Evolutionary conservation across 2,888 invertebrate species (phyloP), one percentile per base, ranked within the genome.

Genomic region (Drepana falcataria): DNA sequence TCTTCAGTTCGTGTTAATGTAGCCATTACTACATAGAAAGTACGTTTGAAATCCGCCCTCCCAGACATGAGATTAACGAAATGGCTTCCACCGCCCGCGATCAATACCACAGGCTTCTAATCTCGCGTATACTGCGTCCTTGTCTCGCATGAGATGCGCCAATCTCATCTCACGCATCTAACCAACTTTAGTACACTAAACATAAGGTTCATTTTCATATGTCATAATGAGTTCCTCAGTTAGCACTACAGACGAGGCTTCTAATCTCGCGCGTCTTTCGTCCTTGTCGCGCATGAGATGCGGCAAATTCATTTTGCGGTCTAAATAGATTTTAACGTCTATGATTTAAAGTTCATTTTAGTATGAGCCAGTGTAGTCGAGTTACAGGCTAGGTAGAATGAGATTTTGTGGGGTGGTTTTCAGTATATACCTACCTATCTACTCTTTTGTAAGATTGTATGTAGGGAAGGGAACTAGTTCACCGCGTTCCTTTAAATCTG

Each of bases 31-130:
- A 56, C 64, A 61, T 69, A 70, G 75, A 78, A 81, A 75, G 73
- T 73, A 72, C 69, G 75, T 78, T 79, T 72, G 68, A 77, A 72
- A 69, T 75, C 77, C 83, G 76, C 83, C 81, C 73, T 59, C 63
- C 68, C 79, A 85, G 84, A 86, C 83, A 82, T 71, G 76, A 87
- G 87, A 87, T 87, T 87, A 87, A 81, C 85, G 71, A 75, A 83
- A 83, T 79, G 84, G 83, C 82, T 81, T 72, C 74, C 48, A 66
- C 59, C 63, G 56, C 63, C 61, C 60, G 53, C 78, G 80, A 81
- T 81, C 81, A 79, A 81, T 81, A 81, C 79, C 59, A 57, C 65
- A 66, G 67, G 77, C 81, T 79, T 86, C 86, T 88, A 87, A 87
- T 88, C 87, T 89, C 82, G 58, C 65, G 62, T 64, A 68, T 84